Percentiles rank a stretch among this genome's conserved stretches.
Evolutionary conservation across 2,888 invertebrate species (phyloP).

Genomic region (Drosophila paranaensis): DNA sequence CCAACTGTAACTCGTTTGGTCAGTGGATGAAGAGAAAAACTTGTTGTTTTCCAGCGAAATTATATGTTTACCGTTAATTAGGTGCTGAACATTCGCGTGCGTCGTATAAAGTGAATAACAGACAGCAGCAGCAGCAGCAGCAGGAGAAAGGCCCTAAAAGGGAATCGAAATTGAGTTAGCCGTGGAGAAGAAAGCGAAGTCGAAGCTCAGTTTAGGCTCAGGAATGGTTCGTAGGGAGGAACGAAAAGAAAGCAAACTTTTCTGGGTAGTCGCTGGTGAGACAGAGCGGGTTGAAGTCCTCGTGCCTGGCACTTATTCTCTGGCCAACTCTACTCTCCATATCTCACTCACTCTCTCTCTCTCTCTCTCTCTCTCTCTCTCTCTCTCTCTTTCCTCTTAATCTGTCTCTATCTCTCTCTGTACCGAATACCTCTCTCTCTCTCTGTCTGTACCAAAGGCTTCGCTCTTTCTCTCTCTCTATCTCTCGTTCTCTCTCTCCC

Average conservation of each 20-base stretch:
- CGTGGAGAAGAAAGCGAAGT: neutral
- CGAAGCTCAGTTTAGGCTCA: neutral
- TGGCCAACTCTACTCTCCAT: neutral
- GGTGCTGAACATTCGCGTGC: conserved; percentile 28
- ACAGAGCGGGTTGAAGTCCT: neutral
- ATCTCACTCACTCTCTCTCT: too few species aligned
- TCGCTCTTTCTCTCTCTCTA: neutral
- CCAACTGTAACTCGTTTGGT: neutral
- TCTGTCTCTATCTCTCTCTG: neutral
- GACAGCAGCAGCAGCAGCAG: conserved; percentile 9
- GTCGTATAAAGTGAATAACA: conserved; percentile 23
- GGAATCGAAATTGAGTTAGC: conserved; percentile 4
- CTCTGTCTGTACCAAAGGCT: too few species aligned
- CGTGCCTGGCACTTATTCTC: too few species aligned
- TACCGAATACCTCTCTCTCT: too few species aligned
- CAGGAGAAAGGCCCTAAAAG: conserved; percentile 18
- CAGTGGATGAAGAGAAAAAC: conserved; percentile 23
- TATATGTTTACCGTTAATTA: conserved; percentile 60
- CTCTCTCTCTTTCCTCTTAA: too few species aligned
- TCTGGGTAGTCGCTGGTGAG: neutral
- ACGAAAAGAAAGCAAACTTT: neutral
- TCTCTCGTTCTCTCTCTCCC: neutral
- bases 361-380: too few species aligned
- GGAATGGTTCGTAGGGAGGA: neutral
- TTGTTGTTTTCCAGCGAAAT: conserved; percentile 37